Percentiles rank a stretch among this genome's conserved stretches.
phyloP scores from a whole-genome alignment of 2,797 vertebrate species.

The Selene dorsalis region DNA sequence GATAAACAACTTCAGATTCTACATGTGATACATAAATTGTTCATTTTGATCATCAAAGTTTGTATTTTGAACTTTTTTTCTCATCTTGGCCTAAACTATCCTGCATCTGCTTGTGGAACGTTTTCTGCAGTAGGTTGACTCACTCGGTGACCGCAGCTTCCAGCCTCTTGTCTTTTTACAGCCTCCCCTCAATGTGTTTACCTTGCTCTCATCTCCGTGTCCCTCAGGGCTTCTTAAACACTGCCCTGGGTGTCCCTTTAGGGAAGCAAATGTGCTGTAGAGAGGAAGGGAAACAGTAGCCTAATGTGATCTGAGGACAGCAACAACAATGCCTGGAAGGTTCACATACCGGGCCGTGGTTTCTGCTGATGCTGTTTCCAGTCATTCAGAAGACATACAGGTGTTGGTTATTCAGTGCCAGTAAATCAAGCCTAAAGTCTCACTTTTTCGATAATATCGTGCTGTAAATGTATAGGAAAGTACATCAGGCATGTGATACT shows the following conservation, averaged over 20 bases:
- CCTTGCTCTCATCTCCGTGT: constrained; percentile 55
- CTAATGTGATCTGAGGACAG: constrained; percentile 48
- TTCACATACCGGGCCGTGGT: constrained; percentile 38
- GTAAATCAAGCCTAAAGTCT: constrained; percentile 48
- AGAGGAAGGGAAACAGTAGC: constrained; percentile 60
- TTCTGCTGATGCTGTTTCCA: constrained; percentile 51
- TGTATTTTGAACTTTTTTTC: neutral
- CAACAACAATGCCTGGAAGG: constrained; percentile 63
- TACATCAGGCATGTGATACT: constrained; percentile 2
- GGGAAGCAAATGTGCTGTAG: constrained; percentile 35
- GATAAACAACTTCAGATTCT: neutral
- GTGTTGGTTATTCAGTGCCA: constrained; percentile 48
- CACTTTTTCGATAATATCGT: constrained; percentile 39
- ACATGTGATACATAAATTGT: neutral
- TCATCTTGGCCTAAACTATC: neutral
- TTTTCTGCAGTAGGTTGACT: constrained; percentile 41
- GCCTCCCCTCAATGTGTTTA: constrained; percentile 55
- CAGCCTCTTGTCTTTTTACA: constrained; percentile 52
- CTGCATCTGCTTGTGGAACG: constrained; percentile 25
- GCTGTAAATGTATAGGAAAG: constrained; percentile 24
- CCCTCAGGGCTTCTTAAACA: constrained; percentile 50
- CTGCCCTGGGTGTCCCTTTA: constrained; percentile 36
- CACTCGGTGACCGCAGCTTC: constrained; percentile 40
- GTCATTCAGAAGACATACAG: constrained; percentile 52
- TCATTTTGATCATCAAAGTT: neutral